Evolutionary conservation across 1,140 invertebrate genomes (phyloP).

Genomic region (Thalassaphorura encarpata): DNA sequence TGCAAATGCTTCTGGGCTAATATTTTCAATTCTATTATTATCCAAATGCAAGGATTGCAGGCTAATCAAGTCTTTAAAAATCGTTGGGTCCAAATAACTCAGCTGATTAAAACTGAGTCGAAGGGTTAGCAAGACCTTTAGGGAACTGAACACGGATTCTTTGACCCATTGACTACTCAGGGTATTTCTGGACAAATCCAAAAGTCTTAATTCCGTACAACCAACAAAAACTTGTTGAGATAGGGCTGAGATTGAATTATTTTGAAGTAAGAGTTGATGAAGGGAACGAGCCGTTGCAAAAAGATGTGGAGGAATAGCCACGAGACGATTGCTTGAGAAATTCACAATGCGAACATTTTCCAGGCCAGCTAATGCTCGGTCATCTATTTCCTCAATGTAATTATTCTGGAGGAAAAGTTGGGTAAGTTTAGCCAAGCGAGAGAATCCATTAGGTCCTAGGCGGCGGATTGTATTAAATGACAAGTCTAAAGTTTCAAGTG

Average conservation of each 20-base stretch:
- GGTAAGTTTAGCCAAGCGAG: conserved; percentile 59
- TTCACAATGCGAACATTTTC: conserved; percentile 65
- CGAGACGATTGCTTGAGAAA: conserved; percentile 68
- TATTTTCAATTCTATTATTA: conserved; percentile 74
- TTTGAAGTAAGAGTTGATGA: conserved; percentile 66
- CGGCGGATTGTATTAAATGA: conserved; percentile 63
- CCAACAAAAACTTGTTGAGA: conserved; percentile 70
- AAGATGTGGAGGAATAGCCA: conserved; percentile 60
- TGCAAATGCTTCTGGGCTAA: conserved; percentile 77
- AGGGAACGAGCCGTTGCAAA: conserved; percentile 65
- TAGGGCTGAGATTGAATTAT: conserved; percentile 66
- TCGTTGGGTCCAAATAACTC: conserved; percentile 65
- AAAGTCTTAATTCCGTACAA: conserved; percentile 66
- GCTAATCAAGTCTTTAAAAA: conserved; percentile 77
- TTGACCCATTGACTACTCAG: conserved; percentile 70
- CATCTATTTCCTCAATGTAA: conserved; percentile 64
- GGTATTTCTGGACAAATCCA: conserved; percentile 78
- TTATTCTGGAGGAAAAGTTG: conserved; percentile 70
- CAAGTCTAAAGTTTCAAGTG: conserved; percentile 40
- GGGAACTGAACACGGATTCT: conserved; percentile 67
- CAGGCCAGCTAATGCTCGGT: conserved; percentile 62
- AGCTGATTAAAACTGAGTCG: conserved; percentile 75
- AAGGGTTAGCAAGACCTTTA: conserved; percentile 70
- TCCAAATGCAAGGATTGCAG: conserved; percentile 76
- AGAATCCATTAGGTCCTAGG: conserved; percentile 57